phyloP scores from a whole-genome alignment of 2,113 vertebrate genomes.

The Perca schrenkii region DNA sequence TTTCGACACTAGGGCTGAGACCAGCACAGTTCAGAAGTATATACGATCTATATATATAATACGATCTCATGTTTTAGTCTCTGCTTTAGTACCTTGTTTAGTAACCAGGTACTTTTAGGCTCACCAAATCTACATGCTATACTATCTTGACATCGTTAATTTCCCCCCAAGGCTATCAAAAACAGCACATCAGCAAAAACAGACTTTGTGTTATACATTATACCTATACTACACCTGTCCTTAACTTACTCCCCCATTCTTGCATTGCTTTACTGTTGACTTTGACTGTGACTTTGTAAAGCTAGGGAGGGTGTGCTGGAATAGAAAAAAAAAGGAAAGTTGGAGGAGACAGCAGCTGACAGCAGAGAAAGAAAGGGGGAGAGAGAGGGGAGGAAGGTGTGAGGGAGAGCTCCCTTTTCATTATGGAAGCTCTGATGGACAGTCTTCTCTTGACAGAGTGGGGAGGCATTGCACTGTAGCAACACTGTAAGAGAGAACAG shows the following conservation, averaged over 20 bases:
- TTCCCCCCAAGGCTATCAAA: not conserved
- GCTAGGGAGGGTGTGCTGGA: not conserved
- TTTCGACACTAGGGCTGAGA: not conserved
- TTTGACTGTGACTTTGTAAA: slow-evolving; percentile 64
- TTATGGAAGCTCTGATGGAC: slow-evolving; percentile 51
- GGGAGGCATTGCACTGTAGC: not conserved
- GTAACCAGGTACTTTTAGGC: not conserved
- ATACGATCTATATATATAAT: no score
- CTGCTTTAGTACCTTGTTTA: no score
- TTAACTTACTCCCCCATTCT: not conserved
- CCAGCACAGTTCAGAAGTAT: not conserved
- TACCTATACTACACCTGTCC: not conserved
- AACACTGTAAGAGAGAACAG: not conserved
- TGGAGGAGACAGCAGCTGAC: slow-evolving; percentile 57
- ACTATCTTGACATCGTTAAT: not conserved
- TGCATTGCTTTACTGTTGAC: slow-evolving; percentile 29
- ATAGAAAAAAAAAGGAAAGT: slow-evolving; percentile 34
- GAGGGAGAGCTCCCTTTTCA: slow-evolving; percentile 52
- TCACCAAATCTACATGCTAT: not conserved
- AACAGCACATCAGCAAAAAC: not conserved
- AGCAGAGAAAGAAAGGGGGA: slow-evolving; percentile 11
- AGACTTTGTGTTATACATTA: not conserved
- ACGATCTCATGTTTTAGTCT: not conserved
- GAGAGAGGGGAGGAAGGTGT: slow-evolving; percentile 12
- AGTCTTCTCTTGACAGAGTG: slow-evolving; percentile 28